These are phyloP conservation scores for Sialis fuliginosa DNA, from an alignment of 2,888 invertebrate genomes.

Conservation along the genomic window DNA sequence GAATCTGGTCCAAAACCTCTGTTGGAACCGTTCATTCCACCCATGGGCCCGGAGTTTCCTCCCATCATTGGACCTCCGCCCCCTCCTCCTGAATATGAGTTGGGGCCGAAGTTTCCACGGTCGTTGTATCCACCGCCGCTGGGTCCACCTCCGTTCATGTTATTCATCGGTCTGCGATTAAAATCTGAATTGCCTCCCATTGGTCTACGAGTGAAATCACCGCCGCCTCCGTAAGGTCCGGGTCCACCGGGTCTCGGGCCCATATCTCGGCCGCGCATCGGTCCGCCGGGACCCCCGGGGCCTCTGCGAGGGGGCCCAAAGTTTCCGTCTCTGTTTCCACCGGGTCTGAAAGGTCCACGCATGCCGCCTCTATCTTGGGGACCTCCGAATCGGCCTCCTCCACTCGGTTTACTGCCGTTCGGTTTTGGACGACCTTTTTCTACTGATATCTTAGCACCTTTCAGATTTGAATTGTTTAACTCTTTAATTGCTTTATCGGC, in stretches of 20 bases:
- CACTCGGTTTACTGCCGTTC: conserved; percentile 35
- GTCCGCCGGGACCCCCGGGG: conserved; percentile 9
- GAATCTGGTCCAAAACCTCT: conserved; percentile 6
- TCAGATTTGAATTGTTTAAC: conserved; percentile 64
- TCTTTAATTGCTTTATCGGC: conserved; percentile 66
- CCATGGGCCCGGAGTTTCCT: background rate
- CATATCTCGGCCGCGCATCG: conserved; percentile 6
- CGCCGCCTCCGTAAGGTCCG: conserved; percentile 19
- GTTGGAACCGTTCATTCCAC: conserved; percentile 3
- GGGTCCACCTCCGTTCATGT: background rate
- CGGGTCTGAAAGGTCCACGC: conserved; percentile 34
- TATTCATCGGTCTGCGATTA: background rate
- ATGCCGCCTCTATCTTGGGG: conserved; percentile 27
- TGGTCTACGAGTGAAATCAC: conserved; percentile 3
- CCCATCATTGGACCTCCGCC: background rate
- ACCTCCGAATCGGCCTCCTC: conserved; percentile 21
- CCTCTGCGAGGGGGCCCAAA: conserved; percentile 25
- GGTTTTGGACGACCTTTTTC: conserved; percentile 68
- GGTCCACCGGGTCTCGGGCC: conserved; percentile 15
- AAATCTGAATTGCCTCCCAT: background rate
- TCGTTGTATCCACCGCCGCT: conserved; percentile 2
- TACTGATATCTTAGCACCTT: conserved; percentile 69
- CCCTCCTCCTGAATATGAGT: background rate
- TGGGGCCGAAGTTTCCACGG: background rate
- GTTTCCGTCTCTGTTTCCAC: conserved; percentile 28